Percentiles rank a stretch among this genome's conserved stretches.
Conservation (phyloP, 2,888 invertebrate species). For the Athetis lepigone region DNA sequence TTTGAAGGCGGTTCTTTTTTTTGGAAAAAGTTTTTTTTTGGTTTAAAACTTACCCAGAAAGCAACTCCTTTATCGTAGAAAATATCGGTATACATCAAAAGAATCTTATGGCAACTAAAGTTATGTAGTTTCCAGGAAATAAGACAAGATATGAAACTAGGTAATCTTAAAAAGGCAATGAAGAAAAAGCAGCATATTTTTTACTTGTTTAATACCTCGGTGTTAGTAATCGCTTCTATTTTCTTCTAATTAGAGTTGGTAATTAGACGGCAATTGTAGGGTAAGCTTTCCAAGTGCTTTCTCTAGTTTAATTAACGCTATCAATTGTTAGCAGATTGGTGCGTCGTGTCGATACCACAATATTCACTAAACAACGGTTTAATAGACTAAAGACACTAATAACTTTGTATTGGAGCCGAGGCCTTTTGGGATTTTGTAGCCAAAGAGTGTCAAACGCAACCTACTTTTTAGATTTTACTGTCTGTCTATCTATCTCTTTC, state of each 20-base stretch:
- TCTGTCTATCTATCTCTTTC: too few species aligned
- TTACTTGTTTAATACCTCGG: conserved; percentile 28
- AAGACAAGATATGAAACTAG: conserved; percentile 22
- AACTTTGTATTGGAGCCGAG: not conserved
- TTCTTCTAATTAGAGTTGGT: conserved; percentile 53
- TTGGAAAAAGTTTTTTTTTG: too few species aligned
- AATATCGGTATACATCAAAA: not conserved
- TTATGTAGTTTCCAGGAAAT: conserved; percentile 27
- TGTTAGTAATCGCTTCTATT: conserved; percentile 44
- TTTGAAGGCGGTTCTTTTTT: too few species aligned
- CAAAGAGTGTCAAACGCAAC: too few species aligned
- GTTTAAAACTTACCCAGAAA: too few species aligned
- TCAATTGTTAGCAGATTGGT: conserved; percentile 52
- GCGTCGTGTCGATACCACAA: conserved; percentile 26
- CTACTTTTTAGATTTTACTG: too few species aligned
- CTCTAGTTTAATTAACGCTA: conserved; percentile 56
- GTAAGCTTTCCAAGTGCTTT: conserved; percentile 50
- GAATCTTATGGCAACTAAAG: conserved; percentile 8
- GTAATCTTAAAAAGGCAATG: conserved; percentile 23
- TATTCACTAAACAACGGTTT: conserved; percentile 21
- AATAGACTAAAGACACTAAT: not conserved
- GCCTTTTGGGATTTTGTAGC: too few species aligned
- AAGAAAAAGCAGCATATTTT: conserved; percentile 30
- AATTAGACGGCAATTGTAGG: conserved; percentile 56
- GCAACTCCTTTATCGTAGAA: not conserved